Percentiles rank a stretch among this genome's conserved stretches.
phyloP scores from a whole-genome alignment of 2,888 invertebrate genomes.

The Acanthococcus lagerstroemiae region DNA sequence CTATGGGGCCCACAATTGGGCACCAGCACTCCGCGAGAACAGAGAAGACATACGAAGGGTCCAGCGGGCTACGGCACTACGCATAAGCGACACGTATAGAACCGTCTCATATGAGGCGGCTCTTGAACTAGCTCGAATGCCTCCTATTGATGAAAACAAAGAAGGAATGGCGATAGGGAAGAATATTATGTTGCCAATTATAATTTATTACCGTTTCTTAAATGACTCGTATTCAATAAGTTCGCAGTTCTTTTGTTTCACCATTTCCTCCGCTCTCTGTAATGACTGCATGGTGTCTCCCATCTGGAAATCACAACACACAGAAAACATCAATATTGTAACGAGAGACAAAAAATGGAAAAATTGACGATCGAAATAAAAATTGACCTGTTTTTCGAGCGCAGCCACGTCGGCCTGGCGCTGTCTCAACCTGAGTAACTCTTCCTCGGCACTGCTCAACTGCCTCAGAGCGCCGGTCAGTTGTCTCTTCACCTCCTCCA shows the following conservation, averaged over 20 bases:
- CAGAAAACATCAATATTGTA: neutral
- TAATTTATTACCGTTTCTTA: conserved; percentile 46
- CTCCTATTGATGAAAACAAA: neutral
- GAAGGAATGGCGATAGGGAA: neutral
- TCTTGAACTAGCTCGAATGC: too few species aligned
- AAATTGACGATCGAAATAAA: neutral
- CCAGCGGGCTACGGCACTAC: too few species aligned
- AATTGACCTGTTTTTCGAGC: conserved; percentile 51
- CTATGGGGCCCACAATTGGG: too few species aligned
- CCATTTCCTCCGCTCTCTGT: conserved; percentile 65
- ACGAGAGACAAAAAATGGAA: neutral
- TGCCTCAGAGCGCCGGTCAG: conserved; percentile 54
- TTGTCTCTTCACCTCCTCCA: conserved; percentile 60
- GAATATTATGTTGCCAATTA: too few species aligned
- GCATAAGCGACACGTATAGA: too few species aligned
- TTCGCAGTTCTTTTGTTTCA: conserved; percentile 59
- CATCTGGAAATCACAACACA: conserved; percentile 43
- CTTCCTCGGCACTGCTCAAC: conserved; percentile 57
- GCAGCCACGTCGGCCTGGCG: conserved; percentile 58
- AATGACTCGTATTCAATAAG: conserved; percentile 54
- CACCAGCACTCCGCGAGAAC: too few species aligned
- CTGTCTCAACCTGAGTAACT: conserved; percentile 60
- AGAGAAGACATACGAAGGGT: too few species aligned
- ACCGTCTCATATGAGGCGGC: too few species aligned
- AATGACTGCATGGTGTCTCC: conserved; percentile 65